These are phyloP conservation scores for Thalassoma bifasciatum DNA, from an alignment of 2,113 vertebrate genomes.

Conservation along the genomic window DNA sequence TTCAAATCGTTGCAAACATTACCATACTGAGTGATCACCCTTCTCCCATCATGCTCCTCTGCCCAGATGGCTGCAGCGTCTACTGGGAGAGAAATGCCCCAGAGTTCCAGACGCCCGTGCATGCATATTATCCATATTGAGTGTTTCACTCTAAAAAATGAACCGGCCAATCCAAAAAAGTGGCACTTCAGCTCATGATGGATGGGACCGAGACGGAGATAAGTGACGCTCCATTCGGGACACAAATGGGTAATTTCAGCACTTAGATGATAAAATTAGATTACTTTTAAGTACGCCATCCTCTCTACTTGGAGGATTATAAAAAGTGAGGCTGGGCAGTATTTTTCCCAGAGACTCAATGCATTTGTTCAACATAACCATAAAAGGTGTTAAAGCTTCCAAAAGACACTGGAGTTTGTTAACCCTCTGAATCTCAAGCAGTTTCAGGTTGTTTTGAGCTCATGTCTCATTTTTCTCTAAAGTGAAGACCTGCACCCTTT, in stretches of 20 bases:
- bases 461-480: no score
- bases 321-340: conserved; percentile 1
- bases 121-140: conserved; percentile 20
- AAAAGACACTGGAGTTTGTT: neutral
- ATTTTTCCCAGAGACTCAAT: neutral
- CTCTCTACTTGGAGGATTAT: conserved; percentile 31
- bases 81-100: conserved; percentile 16
- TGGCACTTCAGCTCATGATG: conserved; percentile 47
- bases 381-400: neutral
- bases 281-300: conserved; percentile 10
- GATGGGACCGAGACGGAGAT: conserved; percentile 8
- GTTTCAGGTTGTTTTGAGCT: no score
- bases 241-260: conserved; percentile 28
- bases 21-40: conserved; percentile 7
- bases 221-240: conserved; percentile 36
- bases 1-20: neutral
- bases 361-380: neutral
- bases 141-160: conserved; percentile 33
- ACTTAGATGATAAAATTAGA: conserved; percentile 41
- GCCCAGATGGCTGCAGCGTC: neutral
- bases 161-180: conserved; percentile 18
- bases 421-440: no score
- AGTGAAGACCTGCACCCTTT: no score
- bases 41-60: conserved; percentile 30
- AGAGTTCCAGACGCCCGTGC: neutral